Conservation (phyloP, 2,888 invertebrate genomes). For the Hyles lineata region DNA sequence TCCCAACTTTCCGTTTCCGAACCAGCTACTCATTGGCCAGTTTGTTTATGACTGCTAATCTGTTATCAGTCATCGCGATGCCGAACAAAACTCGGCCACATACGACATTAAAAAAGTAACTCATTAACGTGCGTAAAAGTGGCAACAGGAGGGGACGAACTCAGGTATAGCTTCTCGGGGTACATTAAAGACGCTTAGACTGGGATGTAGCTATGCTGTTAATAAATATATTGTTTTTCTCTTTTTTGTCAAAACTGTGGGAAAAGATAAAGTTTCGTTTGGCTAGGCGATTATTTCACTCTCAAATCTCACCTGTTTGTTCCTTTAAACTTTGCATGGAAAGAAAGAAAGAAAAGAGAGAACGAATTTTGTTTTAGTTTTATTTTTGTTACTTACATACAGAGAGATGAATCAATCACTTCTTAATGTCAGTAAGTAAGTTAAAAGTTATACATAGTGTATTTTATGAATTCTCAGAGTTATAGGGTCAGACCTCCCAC, state of each 20-base stretch:
- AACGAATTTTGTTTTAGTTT: no score
- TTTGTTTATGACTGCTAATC: slow-evolving; percentile 32
- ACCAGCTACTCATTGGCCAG: not conserved
- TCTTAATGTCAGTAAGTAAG: not conserved
- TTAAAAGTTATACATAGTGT: not conserved
- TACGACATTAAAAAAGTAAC: slow-evolving; percentile 60
- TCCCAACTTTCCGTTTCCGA: not conserved
- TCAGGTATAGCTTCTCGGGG: not conserved
- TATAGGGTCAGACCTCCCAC: not conserved
- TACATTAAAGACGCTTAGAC: not conserved
- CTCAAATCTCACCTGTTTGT: no score
- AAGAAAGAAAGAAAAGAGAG: no score
- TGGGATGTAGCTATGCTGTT: no score
- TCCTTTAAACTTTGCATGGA: no score
- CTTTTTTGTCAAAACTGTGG: no score
- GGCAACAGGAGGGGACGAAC: slow-evolving; percentile 21
- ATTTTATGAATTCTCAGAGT: not conserved
- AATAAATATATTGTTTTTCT: no score
- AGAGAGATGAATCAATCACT: no score
- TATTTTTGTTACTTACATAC: no score
- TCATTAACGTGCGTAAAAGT: slow-evolving; percentile 44
- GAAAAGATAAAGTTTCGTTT: no score
- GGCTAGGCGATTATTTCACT: no score
- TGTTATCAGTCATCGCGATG: slow-evolving; percentile 50
- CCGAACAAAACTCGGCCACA: slow-evolving; percentile 35